These are phyloP conservation scores for Lasius fuliginosus DNA, from an alignment of 2,888 invertebrate species.

Conservation along the genomic window DNA sequence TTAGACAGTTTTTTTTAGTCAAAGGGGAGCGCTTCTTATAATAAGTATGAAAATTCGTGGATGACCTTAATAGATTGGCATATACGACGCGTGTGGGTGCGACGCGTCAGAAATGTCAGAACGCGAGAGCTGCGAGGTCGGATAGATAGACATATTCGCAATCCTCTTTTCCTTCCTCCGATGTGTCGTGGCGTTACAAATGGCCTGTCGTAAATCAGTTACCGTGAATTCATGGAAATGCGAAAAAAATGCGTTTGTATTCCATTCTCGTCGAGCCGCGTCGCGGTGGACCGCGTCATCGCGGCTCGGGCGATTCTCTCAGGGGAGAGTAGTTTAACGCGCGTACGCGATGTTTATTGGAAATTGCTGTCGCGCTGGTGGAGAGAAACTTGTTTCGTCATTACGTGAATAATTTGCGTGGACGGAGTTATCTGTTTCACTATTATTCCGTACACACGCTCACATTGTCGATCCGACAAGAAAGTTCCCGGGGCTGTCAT, in stretches of 20 bases:
- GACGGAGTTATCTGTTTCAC: neutral
- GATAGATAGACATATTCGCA: slow-evolving; percentile 40
- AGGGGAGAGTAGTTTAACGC: slow-evolving; percentile 21
- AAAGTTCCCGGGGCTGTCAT: neutral
- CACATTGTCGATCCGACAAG: neutral
- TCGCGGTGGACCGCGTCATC: neutral
- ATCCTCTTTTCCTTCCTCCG: neutral
- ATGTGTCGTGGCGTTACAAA: slow-evolving; percentile 33
- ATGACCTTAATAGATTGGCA: slow-evolving; percentile 39
- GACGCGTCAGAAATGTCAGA: slow-evolving; percentile 21
- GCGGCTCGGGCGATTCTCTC: slow-evolving; percentile 7
- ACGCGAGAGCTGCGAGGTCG: neutral
- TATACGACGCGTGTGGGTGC: slow-evolving; percentile 7
- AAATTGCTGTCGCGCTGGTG: slow-evolving; percentile 25
- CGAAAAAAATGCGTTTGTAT: slow-evolving; percentile 9
- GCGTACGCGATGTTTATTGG: slow-evolving; percentile 31
- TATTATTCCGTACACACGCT: slow-evolving; percentile 2
- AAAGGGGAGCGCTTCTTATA: neutral
- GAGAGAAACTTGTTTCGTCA: slow-evolving; percentile 34
- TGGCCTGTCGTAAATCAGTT: slow-evolving; percentile 40
- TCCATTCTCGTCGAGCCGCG: neutral
- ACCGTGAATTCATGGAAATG: slow-evolving; percentile 36
- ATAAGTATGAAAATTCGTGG: slow-evolving; percentile 18
- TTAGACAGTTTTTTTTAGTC: neutral
- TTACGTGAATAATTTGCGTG: slow-evolving; percentile 39